Evolutionary conservation across 2,888 invertebrate genomes (phyloP), one percentile per base, ranked within the genome.

Genomic region (Auanema freiburgensis): DNA sequence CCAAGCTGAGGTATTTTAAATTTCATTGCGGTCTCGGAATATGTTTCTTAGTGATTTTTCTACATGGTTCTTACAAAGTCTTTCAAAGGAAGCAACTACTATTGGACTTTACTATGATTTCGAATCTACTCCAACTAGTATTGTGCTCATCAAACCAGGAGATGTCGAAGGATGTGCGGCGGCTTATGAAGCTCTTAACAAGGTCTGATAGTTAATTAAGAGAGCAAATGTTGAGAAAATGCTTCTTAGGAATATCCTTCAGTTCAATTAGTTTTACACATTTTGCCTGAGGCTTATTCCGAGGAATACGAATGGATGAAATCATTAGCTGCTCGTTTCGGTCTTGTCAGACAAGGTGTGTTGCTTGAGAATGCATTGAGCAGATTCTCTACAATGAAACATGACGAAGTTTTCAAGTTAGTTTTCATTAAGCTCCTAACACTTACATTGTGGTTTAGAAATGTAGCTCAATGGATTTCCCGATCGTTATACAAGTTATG

Each of bases 271-370:
- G 79, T 80, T 8, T 59, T 81, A 24, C 81, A 81, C 66, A 73
- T 81, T 41, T 68, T 81, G 21, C 81, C 81, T 21, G 51, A 65
- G 12, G 52, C 69, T 33, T 63, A 70, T 49, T 78, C 78, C 14
- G 57, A 67, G 10, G 81, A 81, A 63, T 78, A 78, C 64, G 65
- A 69, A 8, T 72, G 77, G 75, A 73, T 81, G 74, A 78, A 78
- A 59, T 67, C 69, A 16, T 55, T 73, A 40, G 62, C 71, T 11
- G 14, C 40, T 5, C 62, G 66, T 55, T 72, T 72, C 53, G 75
- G 77, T 10, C 66, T 80, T 44, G 68, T 80, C 43, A 73, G 79
- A 8, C 79, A 80, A 62, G 81, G 81, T 61, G 63, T 81, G 25
- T 71, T 80, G 16, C 59, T 70, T n/a, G 78, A 80, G 14, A 79